Conservation (phyloP, 2,797 vertebrate genomes). For the Parotocinclus haroldoi region DNA sequence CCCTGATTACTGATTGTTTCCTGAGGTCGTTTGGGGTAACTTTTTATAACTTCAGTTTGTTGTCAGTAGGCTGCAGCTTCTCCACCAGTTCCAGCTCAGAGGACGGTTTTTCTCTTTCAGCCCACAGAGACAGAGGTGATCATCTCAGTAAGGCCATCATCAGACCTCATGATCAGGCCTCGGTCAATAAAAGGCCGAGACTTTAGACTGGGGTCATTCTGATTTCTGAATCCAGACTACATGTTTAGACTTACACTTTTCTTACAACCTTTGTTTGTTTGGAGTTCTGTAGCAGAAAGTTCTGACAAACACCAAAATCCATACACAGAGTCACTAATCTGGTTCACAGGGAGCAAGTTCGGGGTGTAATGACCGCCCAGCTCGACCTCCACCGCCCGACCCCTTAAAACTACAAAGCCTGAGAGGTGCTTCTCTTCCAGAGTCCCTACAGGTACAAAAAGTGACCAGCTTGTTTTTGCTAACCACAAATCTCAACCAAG, state of each 20-base stretch:
- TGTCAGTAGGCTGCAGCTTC: slow-evolving; percentile 5
- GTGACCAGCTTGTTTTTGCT: background rate
- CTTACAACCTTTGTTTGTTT: too few species aligned
- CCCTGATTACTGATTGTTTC: too few species aligned
- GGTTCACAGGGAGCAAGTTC: background rate
- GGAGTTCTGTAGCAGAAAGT: too few species aligned
- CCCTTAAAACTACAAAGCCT: background rate
- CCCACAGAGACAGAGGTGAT: background rate
- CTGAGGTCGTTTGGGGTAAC: background rate
- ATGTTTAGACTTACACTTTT: too few species aligned
- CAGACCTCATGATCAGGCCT: too few species aligned
- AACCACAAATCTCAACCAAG: too few species aligned
- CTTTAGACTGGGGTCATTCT: too few species aligned
- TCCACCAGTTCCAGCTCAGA: background rate
- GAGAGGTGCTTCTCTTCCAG: background rate
- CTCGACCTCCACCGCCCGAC: background rate
- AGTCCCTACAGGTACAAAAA: background rate
- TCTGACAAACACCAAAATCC: too few species aligned
- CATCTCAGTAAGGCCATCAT: background rate
- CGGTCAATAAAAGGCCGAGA: too few species aligned
- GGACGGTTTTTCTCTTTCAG: background rate
- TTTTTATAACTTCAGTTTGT: background rate
- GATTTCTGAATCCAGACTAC: too few species aligned
- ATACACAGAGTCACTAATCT: background rate
- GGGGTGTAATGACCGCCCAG: background rate